Base-by-base conservation (phyloP, 2,797 vertebrate species). In the Ispidina picta region DNA sequence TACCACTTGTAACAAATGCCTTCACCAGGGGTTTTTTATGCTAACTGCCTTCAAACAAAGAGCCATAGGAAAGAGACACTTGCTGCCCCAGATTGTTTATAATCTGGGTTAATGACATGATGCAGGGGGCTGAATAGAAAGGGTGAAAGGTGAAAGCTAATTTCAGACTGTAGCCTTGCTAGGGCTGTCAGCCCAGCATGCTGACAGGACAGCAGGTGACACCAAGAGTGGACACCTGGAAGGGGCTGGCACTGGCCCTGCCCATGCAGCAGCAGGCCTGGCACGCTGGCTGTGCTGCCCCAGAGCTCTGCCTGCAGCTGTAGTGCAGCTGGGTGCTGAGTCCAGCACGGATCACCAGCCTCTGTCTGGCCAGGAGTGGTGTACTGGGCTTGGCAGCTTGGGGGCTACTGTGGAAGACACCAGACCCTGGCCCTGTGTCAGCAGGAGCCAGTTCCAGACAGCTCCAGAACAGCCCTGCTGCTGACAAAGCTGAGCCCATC, bases 1-100 rank as follows among this genome's bases (percentile, higher is more conserved):
- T 89, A 54, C 37, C 89, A 5, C 83, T 93, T 94, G 84, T 60
- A 39, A 68, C 62, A 55, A 46, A 39, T 52, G 68, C 46, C 12
- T 68, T 76, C 46, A 58, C 41, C 29, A 26, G 49, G 56, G 54
- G 75, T 86, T 56, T 73, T 64, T 86, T 56, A 54, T 87, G 84
- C 68, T 52, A 74, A 35, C 2, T 5, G 78, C 64, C 60, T 64
- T 74, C 86, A 72, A 72, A 76, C 66, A 82, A 76, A 85, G 49
- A 91, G n/a, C 35, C 70, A 80, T 14, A 75, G 59, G 60, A 49
- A n/a, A 69, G 71, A 59, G 52, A 77, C 41, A 15, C 43, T 58
- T 74, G 2, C 31, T 92, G 84, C n/a, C 78, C 89, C 80, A 66
- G 55, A 91, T 44, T 31, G 46, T 12, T 44, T 35, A 11, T 69